These are phyloP conservation scores for Bufo bufo DNA, from an alignment of 2,113 vertebrate species.

Conservation along the genomic window DNA sequence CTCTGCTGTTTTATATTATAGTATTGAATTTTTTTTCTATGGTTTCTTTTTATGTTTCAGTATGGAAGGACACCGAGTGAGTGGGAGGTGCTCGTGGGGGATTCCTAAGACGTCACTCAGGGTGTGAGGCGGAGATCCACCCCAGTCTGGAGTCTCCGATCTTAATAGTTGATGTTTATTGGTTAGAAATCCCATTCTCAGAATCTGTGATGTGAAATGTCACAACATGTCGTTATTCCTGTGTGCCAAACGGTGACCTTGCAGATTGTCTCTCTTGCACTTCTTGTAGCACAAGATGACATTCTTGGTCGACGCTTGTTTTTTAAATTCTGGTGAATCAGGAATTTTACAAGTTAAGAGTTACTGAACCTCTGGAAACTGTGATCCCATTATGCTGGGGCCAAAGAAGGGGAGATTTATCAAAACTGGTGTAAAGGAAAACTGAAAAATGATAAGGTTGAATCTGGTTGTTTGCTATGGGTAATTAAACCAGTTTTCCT, in stretches of 20 bases:
- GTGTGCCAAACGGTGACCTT: neutral
- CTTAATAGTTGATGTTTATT: neutral
- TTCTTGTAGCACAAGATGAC: neutral
- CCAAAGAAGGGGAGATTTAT: neutral
- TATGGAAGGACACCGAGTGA: conserved; percentile 26
- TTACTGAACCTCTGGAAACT: neutral
- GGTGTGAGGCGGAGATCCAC: neutral
- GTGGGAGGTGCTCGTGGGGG: neutral
- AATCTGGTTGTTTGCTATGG: too few species aligned
- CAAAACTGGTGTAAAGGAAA: too few species aligned
- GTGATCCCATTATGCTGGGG: neutral
- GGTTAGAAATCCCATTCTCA: neutral
- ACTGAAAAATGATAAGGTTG: too few species aligned
- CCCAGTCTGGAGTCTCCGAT: neutral
- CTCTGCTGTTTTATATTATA: neutral
- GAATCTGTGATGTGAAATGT: neutral
- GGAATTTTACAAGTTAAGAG: neutral
- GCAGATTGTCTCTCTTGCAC: neutral
- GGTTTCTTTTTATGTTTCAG: conserved; percentile 20
- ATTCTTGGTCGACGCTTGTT: neutral
- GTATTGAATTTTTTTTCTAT: too few species aligned
- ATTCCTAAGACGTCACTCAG: neutral
- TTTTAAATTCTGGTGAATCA: neutral
- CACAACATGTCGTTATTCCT: neutral
- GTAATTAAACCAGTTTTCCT: too few species aligned